A percentile compares a stretch with the other conserved stretches of the same genome.
phyloP scores from a whole-genome alignment of 2,797 vertebrate genomes.

The Natrix natrix region DNA sequence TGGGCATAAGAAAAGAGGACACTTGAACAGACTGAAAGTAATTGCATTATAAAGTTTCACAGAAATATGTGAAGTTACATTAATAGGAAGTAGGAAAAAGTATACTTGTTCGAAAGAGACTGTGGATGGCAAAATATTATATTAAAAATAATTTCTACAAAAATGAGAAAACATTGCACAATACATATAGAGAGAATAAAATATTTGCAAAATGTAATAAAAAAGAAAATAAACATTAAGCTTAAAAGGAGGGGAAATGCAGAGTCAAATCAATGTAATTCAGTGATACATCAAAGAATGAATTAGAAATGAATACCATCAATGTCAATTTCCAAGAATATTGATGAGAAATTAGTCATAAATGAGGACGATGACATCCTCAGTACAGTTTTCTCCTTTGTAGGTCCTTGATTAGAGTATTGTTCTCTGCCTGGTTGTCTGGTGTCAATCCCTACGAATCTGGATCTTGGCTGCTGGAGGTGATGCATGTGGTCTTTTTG shows the following conservation, averaged over 20 bases:
- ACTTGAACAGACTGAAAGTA: neutral
- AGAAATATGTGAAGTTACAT: neutral
- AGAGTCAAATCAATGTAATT: neutral
- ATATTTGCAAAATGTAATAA: neutral
- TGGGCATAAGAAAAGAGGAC: neutral
- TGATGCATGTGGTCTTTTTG: neutral
- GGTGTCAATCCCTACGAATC: neutral
- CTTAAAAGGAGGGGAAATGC: neutral
- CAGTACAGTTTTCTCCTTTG: neutral
- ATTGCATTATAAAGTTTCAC: neutral
- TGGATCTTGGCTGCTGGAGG: neutral
- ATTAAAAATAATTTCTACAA: neutral
- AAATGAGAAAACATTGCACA: neutral
- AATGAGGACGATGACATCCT: neutral
- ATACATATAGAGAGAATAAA: neutral
- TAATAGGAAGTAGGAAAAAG: neutral
- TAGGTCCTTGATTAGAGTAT: neutral
- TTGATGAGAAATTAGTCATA: neutral
- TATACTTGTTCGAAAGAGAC: neutral
- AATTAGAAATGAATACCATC: neutral
- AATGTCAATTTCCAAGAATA: neutral
- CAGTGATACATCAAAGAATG: neutral
- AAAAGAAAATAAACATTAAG: neutral
- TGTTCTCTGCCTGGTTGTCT: neutral
- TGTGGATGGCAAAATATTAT: neutral